Conservation (phyloP, 2,888 invertebrate genomes). For the Spialia ferax region DNA sequence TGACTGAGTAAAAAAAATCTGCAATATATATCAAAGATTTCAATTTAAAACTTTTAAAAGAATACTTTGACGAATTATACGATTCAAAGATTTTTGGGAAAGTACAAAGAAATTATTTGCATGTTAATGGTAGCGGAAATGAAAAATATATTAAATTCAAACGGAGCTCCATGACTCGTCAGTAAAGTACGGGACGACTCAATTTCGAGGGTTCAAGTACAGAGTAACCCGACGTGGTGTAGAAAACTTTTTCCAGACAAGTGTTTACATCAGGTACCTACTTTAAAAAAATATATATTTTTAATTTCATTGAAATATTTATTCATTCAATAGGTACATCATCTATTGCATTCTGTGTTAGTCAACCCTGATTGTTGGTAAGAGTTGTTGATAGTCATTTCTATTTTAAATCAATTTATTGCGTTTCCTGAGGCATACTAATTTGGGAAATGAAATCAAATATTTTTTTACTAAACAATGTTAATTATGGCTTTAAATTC, state of each 20-base stretch:
- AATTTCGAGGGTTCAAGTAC: constrained; percentile 74
- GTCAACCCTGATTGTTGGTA: too few relatives aligned
- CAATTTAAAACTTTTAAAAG: constrained; percentile 48
- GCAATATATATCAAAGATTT: constrained; percentile 4
- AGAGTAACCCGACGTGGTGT: constrained; percentile 54
- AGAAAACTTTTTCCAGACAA: neutral
- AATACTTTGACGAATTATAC: constrained; percentile 53
- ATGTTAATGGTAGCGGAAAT: constrained; percentile 84
- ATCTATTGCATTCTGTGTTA: too few relatives aligned
- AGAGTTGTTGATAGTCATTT: too few relatives aligned
- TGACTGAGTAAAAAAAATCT: neutral
- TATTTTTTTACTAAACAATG: too few relatives aligned
- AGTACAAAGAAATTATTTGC: constrained; percentile 76
- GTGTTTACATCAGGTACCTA: too few relatives aligned
- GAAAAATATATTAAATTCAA: constrained; percentile 86
- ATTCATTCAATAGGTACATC: too few relatives aligned
- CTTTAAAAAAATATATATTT: neutral
- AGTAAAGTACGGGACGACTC: constrained; percentile 84
- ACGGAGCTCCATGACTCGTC: constrained; percentile 84
- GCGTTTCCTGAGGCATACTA: too few relatives aligned
- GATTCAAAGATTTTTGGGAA: constrained; percentile 48
- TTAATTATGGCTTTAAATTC: too few relatives aligned
- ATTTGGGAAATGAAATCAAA: too few relatives aligned
- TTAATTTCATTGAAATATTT: neutral
- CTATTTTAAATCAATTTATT: too few relatives aligned